A percentile compares a stretch with the other conserved stretches of the same genome.
phyloP scores from a whole-genome alignment of 2,797 vertebrate genomes.

The Semaprochilodus insignis region DNA sequence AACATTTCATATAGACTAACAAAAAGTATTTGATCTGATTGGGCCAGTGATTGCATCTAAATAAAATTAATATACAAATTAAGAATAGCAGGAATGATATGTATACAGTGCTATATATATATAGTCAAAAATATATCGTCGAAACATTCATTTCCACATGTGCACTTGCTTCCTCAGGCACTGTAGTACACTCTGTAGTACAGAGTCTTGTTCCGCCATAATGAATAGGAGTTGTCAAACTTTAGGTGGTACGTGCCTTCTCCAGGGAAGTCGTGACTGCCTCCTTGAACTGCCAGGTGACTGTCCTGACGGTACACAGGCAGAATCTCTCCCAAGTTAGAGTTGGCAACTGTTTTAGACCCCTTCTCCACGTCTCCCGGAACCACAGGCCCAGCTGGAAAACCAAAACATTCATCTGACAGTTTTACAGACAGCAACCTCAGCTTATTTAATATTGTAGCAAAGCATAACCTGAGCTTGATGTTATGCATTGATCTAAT shows the following conservation, averaged over 20 bases:
- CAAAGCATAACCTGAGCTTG: neutral
- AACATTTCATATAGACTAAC: constrained; percentile 53
- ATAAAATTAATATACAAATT: constrained; percentile 47
- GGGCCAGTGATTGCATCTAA: constrained; percentile 21
- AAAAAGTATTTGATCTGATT: constrained; percentile 53
- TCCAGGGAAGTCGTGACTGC: constrained; percentile 94
- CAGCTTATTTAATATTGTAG: neutral
- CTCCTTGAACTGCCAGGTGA: constrained; percentile 89
- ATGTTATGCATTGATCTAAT: neutral
- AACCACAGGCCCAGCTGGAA: constrained; percentile 81
- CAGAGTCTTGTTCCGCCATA: constrained; percentile 97
- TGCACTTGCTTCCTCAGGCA: constrained; percentile 78
- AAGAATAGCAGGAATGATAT: constrained; percentile 51
- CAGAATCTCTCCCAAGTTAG: constrained; percentile 89
- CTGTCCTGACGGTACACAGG: constrained; percentile 95
- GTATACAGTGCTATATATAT: constrained; percentile 43
- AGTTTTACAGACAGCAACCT: neutral
- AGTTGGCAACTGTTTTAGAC: constrained; percentile 83
- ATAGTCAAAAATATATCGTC: constrained; percentile 76
- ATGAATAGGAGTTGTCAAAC: constrained; percentile 98
- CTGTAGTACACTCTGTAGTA: constrained; percentile 97
- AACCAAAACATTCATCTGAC: constrained; percentile 3
- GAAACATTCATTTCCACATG: constrained; percentile 69
- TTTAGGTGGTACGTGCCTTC: constrained; percentile 97
- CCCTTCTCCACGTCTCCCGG: constrained; percentile 95